These are phyloP conservation scores for Tolmerus cingulatus DNA, from an alignment of 2,888 invertebrate genomes.

Conservation along the genomic window DNA sequence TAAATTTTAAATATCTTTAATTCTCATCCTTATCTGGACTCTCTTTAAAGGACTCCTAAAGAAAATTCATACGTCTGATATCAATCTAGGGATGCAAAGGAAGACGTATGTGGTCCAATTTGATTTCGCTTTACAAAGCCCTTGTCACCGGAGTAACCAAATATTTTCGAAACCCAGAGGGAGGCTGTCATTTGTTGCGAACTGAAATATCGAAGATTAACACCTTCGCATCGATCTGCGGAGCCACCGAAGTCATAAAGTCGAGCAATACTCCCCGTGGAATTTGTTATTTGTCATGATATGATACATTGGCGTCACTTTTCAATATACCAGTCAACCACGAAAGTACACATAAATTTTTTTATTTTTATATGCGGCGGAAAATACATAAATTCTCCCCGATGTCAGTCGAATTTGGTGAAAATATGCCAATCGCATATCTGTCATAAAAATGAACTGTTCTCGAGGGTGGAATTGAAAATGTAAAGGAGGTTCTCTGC, in stretches of 20 bases:
- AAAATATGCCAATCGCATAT: constrained; percentile 48
- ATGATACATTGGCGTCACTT: constrained; percentile 1
- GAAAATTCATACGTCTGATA: not conserved
- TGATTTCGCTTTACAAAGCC: not conserved
- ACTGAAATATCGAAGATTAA: not conserved
- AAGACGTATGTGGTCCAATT: not conserved
- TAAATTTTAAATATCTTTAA: not conserved
- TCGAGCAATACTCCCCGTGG: not conserved
- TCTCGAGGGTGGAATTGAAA: constrained; percentile 43
- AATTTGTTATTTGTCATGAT: not conserved
- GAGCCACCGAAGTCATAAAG: not conserved
- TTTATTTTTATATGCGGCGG: not conserved
- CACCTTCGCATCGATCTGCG: not conserved
- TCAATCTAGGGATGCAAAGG: not conserved
- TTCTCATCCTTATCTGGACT: not conserved
- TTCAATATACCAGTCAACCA: constrained; percentile 20
- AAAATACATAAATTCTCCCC: constrained; percentile 14
- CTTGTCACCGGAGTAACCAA: not conserved
- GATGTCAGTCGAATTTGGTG: constrained; percentile 33
- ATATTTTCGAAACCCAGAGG: not conserved
- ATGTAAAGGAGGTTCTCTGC: constrained; percentile 17
- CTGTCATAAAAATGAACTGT: constrained; percentile 46
- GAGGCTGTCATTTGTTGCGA: not conserved
- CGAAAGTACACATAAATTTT: constrained; percentile 1
- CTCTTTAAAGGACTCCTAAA: not conserved